phyloP scores from a whole-genome alignment of 1,140 invertebrate species.

The Reticulitermes speratus region DNA sequence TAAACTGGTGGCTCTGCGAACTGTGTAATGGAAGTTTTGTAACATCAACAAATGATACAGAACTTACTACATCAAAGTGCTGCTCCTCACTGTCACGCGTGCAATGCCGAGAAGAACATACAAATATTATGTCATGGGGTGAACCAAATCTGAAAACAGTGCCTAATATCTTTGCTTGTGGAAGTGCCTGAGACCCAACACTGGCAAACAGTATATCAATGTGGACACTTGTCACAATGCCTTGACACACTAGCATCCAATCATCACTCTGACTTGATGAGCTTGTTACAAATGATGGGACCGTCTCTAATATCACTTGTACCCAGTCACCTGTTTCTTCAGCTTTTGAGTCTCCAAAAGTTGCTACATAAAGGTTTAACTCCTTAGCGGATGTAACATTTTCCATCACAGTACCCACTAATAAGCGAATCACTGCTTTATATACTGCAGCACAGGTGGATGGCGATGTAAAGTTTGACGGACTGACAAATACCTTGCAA shows the following conservation, averaged over 20 bases:
- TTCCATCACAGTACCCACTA: conserved; percentile 42
- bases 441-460: conserved; percentile 51
- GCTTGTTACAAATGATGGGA: conserved; percentile 35
- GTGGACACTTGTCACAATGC: conserved; percentile 50
- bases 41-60: conserved; percentile 61
- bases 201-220: conserved; percentile 52
- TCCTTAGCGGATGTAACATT: conserved; percentile 43
- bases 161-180: conserved; percentile 47
- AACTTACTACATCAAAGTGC: conserved; percentile 44
- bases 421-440: conserved; percentile 46
- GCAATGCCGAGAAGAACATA: conserved; percentile 40
- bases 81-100: conserved; percentile 37
- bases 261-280: background rate
- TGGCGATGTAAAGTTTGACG: conserved; percentile 33
- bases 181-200: conserved; percentile 49
- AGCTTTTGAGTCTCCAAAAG: conserved; percentile 57
- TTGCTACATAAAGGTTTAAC: conserved; percentile 52
- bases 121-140: conserved; percentile 43
- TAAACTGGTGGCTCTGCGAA: conserved; percentile 60
- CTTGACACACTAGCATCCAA: conserved; percentile 45
- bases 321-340: conserved; percentile 55
- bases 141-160: conserved; percentile 44
- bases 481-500: conserved; percentile 19
- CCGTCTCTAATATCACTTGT: conserved; percentile 49
- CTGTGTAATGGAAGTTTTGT: conserved; percentile 51